Percentiles rank a stretch among this genome's conserved stretches.
Evolutionary conservation across 2,797 vertebrate genomes (phyloP).

Genomic region (Enteromius treurensis): DNA sequence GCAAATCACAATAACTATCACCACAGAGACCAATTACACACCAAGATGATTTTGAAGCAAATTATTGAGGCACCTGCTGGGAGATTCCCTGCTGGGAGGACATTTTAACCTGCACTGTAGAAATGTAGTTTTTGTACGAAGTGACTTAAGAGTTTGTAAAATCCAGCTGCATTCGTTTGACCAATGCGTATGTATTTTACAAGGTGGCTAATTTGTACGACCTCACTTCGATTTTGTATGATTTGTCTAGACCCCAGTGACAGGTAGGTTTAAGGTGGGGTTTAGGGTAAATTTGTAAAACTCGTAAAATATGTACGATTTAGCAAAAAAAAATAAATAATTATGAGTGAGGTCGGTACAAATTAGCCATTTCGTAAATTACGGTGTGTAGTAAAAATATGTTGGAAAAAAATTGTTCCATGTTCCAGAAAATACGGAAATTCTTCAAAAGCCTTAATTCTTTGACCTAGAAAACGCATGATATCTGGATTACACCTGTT

Average conservation of each 20-base stretch:
- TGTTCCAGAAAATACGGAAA: constrained; percentile 4
- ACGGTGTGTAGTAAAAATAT: too few species aligned
- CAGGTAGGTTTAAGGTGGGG: too few species aligned
- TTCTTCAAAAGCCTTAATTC: constrained; percentile 15
- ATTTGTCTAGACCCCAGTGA: too few species aligned
- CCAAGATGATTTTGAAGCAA: constrained; percentile 43
- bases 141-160: not conserved
- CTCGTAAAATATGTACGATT: too few species aligned
- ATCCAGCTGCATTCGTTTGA: not conserved
- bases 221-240: too few species aligned
- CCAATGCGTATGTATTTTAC: too few species aligned
- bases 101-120: constrained; percentile 30
- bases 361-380: too few species aligned
- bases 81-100: constrained; percentile 40
- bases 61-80: constrained; percentile 44
- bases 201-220: too few species aligned
- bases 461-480: constrained; percentile 39
- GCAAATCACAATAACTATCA: constrained; percentile 49
- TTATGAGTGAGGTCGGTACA: too few species aligned
- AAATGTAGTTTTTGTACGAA: constrained; percentile 46
- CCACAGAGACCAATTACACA: constrained; percentile 61
- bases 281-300: too few species aligned
- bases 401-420: too few species aligned
- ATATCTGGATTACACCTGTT: constrained; percentile 38
- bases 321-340: too few species aligned